Base-by-base conservation (phyloP, 2,113 vertebrate genomes). In the Podocnemis expansa region DNA sequence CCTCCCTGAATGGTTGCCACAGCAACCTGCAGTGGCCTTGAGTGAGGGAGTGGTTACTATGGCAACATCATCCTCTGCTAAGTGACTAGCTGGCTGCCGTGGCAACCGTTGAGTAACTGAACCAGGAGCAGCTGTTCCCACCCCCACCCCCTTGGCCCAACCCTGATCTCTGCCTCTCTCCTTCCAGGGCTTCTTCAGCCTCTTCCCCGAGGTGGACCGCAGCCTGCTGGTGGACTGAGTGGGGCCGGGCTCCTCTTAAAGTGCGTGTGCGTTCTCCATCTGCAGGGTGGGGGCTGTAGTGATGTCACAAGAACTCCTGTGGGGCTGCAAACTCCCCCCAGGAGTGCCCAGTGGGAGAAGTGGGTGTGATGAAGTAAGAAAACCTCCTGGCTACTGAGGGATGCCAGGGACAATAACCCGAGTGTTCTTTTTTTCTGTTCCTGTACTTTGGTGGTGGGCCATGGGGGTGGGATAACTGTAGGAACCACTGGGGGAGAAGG, bases 121-220 rank as follows among this genome's bases (percentile, higher is more conserved):
- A 16, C 16, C 4, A 73, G 80, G 87, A 90, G 80, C 83, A 10
- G 5, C 93, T 84, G 87, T 80, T 83, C 54, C 89, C 51, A 38
- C n/a, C 16, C 8, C 41, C 45, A 8, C 27, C 10, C 4, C 58
- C 49, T n/a, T 0, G 0, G 2, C 0, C 80, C 0, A 0, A n/a
- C 52, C 67, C 87, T 73, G 17, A 94, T 1, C 2, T 22, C 63
- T 47, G 21, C 80, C 3, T 95, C 34, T 84, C 75, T 88, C 91
- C 4, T 95, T 97, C 31, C 97, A 99, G 99, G 99, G 98, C n/a
- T 99, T 99, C 98, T 99, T 99, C 52, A 98, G 99, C 97, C 96
- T 98, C 88, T 99, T 99, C 88, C 99, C 99, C 0, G 24, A 90
- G 0, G 97, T 99, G 93, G 98, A 98, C 97, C 97, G 93, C 84